These are phyloP conservation scores for Anoplius nigerrimus DNA, from an alignment of 2,888 invertebrate genomes.

Conservation along the genomic window DNA sequence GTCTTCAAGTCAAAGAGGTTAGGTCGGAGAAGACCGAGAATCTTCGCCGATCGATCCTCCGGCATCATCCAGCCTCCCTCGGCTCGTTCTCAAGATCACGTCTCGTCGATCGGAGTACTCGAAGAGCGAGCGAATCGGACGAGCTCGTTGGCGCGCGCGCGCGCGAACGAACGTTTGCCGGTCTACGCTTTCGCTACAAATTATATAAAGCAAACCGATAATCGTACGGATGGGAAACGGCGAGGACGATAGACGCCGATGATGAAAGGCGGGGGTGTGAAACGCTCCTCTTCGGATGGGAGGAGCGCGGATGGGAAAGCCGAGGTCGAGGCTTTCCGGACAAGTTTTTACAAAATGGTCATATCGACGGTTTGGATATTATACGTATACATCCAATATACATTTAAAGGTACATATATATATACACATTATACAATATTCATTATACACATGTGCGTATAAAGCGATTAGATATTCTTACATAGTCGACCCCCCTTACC, in stretches of 20 bases:
- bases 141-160: too few species aligned
- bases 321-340: slow-evolving; percentile 53
- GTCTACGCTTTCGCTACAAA: too few species aligned
- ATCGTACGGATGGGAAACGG: too few species aligned
- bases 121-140: not conserved
- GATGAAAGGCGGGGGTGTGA: too few species aligned
- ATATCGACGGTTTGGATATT: slow-evolving; percentile 37
- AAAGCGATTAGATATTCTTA: slow-evolving; percentile 22
- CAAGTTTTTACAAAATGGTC: slow-evolving; percentile 37
- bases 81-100: too few species aligned
- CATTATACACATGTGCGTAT: slow-evolving; percentile 12
- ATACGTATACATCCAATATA: slow-evolving; percentile 8
- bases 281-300: slow-evolving; percentile 2
- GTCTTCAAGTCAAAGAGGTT: not conserved
- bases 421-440: slow-evolving; percentile 30
- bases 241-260: not conserved
- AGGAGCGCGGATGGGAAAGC: slow-evolving; percentile 33
- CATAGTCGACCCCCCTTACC: too few species aligned
- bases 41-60: too few species aligned
- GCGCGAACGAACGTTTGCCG: too few species aligned
- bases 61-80: too few species aligned
- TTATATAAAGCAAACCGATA: too few species aligned
- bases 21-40: too few species aligned
- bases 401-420: slow-evolving; percentile 10
- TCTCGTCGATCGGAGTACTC: slow-evolving; percentile 1